Base-by-base conservation (phyloP, 2,797 vertebrate species). In the Tenualosa thibaudeaui region DNA sequence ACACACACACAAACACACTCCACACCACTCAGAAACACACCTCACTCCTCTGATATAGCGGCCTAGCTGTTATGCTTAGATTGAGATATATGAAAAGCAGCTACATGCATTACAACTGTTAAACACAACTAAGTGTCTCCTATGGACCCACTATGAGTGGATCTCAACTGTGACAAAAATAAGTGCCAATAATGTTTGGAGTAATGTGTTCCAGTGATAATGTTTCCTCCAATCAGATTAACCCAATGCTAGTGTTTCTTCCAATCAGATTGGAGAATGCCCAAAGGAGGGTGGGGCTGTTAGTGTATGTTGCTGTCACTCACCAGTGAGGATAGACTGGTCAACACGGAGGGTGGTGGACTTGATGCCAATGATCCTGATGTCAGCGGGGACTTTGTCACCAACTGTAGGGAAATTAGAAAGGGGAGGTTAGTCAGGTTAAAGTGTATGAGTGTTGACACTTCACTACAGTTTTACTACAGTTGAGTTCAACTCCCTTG, bases 311-410 rank as follows among this genome's bases (percentile, higher is more conserved):
- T 3, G 54, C 22, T 8, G 17, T 31, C 40, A 81, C 93, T 94
- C 92, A 95, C 98, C 98, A 94, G 96, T 96, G 75, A 96, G 95
- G 92, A 96, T 96, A 91, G 96, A 96, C 94, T 96, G 96, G 90
- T 96, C 96, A 84, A 96, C 94, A 89, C 96, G 95, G 88, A 96
- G 94, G 85, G 95, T 96, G 92, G 96, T 96, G 91, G 96, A 96
- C 90, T 94, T 94, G 90, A 96, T 96, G 84, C 89, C 85, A 84
- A 94, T 93, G 84, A 96, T 75, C 86, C 96, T 96, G 95, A 96
- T 96, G 91, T 96, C 96, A 93, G 95, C 95, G 5, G 96, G 96
- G 83, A 96, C 95, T 93, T 96, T 96, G 93, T 96, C 96, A 93
- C 96, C 96, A 91, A 96, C 96, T 96, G 89, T 85, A 86, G 81